Percentiles rank a stretch among this genome's conserved stretches.
Conservation (phyloP, 1,140 invertebrate species). For the Lycorma delicatula region DNA sequence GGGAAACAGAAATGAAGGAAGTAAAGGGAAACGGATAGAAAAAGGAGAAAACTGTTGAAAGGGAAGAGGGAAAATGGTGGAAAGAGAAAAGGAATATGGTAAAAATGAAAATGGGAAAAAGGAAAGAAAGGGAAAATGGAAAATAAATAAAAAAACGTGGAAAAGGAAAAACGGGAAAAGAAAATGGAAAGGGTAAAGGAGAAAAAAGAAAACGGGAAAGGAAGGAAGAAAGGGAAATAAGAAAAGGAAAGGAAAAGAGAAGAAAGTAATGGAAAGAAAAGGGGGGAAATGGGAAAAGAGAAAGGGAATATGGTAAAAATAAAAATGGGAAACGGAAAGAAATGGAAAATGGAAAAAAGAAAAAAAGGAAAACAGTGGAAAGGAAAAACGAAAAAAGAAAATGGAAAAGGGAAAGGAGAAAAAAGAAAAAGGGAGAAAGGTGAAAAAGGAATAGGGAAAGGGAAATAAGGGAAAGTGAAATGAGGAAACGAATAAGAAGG, state of each 20-base stretch:
- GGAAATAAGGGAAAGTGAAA: not conserved
- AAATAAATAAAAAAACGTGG: not conserved
- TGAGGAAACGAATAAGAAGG: not conserved
- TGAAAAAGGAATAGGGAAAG: not conserved
- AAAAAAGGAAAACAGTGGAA: not conserved
- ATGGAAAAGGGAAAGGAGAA: not conserved
- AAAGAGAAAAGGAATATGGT: not conserved
- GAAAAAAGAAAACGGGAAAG: not conserved
- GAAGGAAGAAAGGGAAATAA: not conserved
- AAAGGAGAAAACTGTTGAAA: not conserved
- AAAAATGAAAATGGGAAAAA: not conserved
- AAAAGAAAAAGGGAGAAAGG: not conserved
- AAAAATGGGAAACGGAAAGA: not conserved
- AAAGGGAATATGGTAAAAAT: not conserved
- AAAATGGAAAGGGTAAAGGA: not conserved
- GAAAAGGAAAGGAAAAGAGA: not conserved
- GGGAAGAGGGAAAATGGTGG: not conserved
- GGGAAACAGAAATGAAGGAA: not conserved
- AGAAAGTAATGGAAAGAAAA: not conserved
- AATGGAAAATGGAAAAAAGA: not conserved
- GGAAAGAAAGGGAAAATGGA: not conserved
- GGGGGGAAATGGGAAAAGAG: not conserved
- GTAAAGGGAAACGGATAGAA: not conserved
- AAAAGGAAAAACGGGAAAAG: not conserved
- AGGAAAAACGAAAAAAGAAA: not conserved